A percentile compares a stretch with the other conserved stretches of the same genome.
These are phyloP conservation scores for Euclidia mi DNA, from an alignment of 2,888 invertebrate genomes.

Conservation along the genomic window DNA sequence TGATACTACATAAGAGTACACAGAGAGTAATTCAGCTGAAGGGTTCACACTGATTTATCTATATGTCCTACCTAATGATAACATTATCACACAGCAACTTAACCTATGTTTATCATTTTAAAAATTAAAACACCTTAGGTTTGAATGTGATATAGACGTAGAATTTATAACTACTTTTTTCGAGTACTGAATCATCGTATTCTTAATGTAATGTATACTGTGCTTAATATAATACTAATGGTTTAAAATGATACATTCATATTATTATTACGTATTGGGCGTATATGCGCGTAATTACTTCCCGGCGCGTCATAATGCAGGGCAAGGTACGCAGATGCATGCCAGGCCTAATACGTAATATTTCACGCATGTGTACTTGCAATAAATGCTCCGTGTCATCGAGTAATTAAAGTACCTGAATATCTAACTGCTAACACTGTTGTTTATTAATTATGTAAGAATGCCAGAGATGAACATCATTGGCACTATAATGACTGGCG, in stretches of 20 bases:
- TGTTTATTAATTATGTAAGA: constrained; percentile 29
- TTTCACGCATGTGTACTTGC: background rate
- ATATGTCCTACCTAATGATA: constrained; percentile 55
- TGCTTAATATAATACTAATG: constrained; percentile 42
- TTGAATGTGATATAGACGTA: constrained; percentile 45
- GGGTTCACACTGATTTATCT: constrained; percentile 26
- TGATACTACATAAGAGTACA: constrained; percentile 4
- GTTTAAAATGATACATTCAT: constrained; percentile 16
- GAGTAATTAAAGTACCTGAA: constrained; percentile 29
- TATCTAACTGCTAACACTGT: constrained; percentile 34
- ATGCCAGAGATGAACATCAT: constrained; percentile 21
- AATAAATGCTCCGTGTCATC: constrained; percentile 7
- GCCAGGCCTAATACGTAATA: background rate
- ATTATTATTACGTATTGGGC: background rate
- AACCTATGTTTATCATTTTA: constrained; percentile 35
- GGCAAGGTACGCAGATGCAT: background rate
- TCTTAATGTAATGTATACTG: constrained; percentile 16
- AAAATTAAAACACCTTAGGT: constrained; percentile 29
- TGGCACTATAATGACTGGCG: constrained; percentile 16
- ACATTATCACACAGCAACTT: constrained; percentile 64
- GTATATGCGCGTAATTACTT: background rate
- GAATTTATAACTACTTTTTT: constrained; percentile 33
- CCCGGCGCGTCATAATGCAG: background rate
- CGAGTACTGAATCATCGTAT: constrained; percentile 27
- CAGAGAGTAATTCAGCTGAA: constrained; percentile 9